Conservation (phyloP, 1,140 invertebrate species). For the Platorchestia sp. region DNA sequence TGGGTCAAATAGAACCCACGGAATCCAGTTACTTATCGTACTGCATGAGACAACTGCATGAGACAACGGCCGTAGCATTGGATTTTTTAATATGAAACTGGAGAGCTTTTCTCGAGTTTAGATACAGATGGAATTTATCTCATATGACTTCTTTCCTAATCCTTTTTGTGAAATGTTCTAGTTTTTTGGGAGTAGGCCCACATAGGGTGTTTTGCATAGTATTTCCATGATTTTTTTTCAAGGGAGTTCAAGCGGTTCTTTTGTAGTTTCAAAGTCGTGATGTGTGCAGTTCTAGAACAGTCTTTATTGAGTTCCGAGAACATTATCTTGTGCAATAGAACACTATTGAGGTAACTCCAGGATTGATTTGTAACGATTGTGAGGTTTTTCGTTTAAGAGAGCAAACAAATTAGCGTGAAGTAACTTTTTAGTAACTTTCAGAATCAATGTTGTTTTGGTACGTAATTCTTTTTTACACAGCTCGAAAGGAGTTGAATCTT, state of each 20-base stretch:
- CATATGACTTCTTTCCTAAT: background rate
- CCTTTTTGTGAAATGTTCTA: background rate
- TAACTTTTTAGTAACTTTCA: background rate
- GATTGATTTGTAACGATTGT: background rate
- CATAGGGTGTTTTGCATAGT: background rate
- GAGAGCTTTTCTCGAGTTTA: background rate
- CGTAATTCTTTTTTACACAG: background rate
- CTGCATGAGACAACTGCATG: background rate
- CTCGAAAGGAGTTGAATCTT: background rate
- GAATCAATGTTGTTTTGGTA: background rate
- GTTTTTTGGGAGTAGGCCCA: too few species aligned
- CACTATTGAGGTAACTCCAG: too few species aligned
- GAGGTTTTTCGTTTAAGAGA: background rate
- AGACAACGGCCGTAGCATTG: background rate
- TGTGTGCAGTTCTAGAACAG: background rate
- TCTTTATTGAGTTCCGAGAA: background rate
- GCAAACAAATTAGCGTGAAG: background rate
- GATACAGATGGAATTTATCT: background rate
- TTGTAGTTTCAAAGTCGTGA: background rate
- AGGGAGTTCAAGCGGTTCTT: too few species aligned
- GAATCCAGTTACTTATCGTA: conserved; percentile 15
- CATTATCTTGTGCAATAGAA: too few species aligned
- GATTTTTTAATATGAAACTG: background rate
- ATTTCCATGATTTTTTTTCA: background rate
- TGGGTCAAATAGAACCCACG: background rate